These are phyloP conservation scores for Eulemur rubriventer DNA, from an alignment of 2,797 vertebrate species.

Conservation along the genomic window DNA sequence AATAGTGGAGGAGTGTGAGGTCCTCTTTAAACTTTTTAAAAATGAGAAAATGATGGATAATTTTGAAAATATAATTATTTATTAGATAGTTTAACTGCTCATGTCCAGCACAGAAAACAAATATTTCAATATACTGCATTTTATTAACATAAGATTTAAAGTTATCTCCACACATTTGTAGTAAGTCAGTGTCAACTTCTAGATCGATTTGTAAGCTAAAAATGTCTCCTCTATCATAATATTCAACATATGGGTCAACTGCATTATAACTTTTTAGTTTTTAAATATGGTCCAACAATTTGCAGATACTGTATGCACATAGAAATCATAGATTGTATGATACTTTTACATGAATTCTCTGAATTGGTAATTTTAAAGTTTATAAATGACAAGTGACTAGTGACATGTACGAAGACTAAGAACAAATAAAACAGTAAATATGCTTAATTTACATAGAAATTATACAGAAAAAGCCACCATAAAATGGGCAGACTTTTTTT, in stretches of 20 bases:
- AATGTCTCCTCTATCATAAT: neutral
- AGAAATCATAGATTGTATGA: neutral
- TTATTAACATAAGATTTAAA: neutral
- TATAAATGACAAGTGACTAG: neutral
- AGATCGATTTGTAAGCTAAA: neutral
- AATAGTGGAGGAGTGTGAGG: neutral
- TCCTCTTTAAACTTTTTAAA: neutral
- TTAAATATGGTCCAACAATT: neutral
- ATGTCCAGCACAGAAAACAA: neutral
- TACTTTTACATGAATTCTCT: neutral
- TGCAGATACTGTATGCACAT: neutral
- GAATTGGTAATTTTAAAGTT: neutral
- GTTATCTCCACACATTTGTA: neutral
- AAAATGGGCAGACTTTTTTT: neutral
- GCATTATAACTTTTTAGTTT: neutral
- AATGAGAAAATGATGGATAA: neutral
- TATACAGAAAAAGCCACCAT: neutral
- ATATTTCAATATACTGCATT: neutral
- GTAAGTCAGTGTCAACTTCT: neutral
- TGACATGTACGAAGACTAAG: neutral
- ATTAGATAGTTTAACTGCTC: neutral
- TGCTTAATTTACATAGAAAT: neutral
- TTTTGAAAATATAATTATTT: neutral
- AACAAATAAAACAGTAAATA: neutral
- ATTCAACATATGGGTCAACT: neutral